Base-by-base conservation (phyloP, 1,140 invertebrate genomes). In the Zaprionus kolodkinae region DNA sequence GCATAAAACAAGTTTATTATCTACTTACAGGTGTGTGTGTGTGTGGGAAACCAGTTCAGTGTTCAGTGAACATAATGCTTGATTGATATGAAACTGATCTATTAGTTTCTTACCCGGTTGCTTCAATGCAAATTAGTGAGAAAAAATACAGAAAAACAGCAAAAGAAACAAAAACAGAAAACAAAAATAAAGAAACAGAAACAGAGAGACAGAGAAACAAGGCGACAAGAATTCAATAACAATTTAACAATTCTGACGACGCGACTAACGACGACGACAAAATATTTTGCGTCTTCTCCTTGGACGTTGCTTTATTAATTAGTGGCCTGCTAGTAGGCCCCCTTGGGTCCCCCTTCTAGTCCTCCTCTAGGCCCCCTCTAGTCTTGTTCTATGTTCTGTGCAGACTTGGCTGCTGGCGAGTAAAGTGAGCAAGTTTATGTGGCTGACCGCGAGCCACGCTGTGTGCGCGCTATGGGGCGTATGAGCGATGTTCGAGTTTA, bases 71-170 rank as follows among this genome's bases (percentile, higher is more conserved):
- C 68, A 64, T 76, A 76, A 78, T 85, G 71, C 65, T 64, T 81
- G 81, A 85, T 85, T 80, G 81, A 85, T 85, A 84, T 74, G 78
- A 85, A 85, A 85, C 81, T 85, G 81, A 85, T 85, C 78, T 85
- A 85, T 85, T 85, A 81, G 71, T 78, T 72, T 65, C 54, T 79
- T 84, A 12, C 3, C 50, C 59, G 77, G 66, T 38, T 78, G 74
- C 70, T 69, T 72, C 64, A 77, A 84, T 79, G 81, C 81, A 82
- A 80, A 85, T 85, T 75, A 72, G 74, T 75, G 61, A 77, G 30
- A 52, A 21, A 25, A 70, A 61, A 21, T 1, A 59, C 33, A 9
- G 33, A 35, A 35, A 35, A 35, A 33, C 5, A 57, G 17, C 11
- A 25, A 50, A 1, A 35, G 7, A 35, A 35, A 35, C 33, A 35